Base-by-base conservation (phyloP, 2,797 vertebrate genomes). In the Dicrostonyx torquatus region DNA sequence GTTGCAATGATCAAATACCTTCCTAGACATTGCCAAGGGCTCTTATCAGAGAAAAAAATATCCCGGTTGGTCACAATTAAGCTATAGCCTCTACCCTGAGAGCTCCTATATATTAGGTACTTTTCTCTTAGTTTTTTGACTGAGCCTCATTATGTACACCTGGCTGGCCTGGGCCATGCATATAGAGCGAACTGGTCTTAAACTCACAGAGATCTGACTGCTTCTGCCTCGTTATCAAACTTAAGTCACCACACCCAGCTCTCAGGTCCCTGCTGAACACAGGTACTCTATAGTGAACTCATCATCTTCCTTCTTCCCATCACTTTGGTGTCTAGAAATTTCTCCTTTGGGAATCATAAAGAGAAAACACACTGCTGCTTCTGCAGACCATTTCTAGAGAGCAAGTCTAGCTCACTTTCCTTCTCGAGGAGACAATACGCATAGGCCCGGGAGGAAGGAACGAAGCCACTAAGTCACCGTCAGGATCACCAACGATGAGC, bases 301-400 rank as follows among this genome's bases (percentile, higher is more conserved):
- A 13, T 4, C 20, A 45, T 5, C 1, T 85, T 24, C 17, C 37
- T 75, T 58, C 6, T 37, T n/a, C n/a, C 26, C 43, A 3, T 53
- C n/a, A 73, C 43, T 85, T 77, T 64, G n/a, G 17, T 64, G 12
- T 78, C 37, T 77, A 91, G 73, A 94, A 82, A 93, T 17, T 55
- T 48, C 20, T 11, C 9, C 37, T 73, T 86, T 73, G 10, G 85
- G 53, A 90, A 78, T 60, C 4, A 37, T 50, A 78, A 78, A 53
- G 17, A 90, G 37, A 76, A 86, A 75, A 53, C 7, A 1, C 45
- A 78, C 5, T 18, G 45, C 37, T 58, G 40, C 5, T 22, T 66
- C 43, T 58, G 50, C 7, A 45, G 40, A 48, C 24, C 22, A 80
- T 87, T 84, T 87, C 26, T 7, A 79, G 24, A n/a, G 20, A 58